Evolutionary conservation across 2,888 invertebrate genomes (phyloP).

Genomic region (Muscina levida): DNA sequence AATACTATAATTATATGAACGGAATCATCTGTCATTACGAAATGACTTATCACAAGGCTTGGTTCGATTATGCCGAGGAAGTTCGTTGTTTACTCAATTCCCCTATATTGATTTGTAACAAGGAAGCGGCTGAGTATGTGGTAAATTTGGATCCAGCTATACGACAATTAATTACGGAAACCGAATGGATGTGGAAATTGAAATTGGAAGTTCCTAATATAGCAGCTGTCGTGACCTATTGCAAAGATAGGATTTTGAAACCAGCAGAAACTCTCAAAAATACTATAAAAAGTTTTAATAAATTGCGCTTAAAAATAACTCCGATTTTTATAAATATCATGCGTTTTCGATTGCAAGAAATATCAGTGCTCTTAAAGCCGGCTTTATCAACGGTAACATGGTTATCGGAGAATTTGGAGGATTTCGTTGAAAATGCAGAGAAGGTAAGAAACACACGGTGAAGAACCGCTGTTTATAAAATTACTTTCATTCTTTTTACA

Average conservation of each 20-base stretch:
- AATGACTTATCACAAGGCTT: conserved; percentile 89
- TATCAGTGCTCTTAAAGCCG: conserved; percentile 87
- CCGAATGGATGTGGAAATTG: conserved; percentile 90
- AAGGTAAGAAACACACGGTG: conserved; percentile 82
- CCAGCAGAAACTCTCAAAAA: conserved; percentile 83
- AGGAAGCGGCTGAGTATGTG: conserved; percentile 84
- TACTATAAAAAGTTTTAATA: conserved; percentile 84
- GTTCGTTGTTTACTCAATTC: conserved; percentile 83
- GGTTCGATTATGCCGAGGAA: conserved; percentile 88
- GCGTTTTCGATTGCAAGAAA: conserved; percentile 84
- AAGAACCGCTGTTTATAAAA: no score
- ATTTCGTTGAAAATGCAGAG: conserved; percentile 80
- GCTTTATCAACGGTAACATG: conserved; percentile 90
- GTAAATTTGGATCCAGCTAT: conserved; percentile 88
- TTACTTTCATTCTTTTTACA: conserved; percentile 47
- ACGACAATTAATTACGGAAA: conserved; percentile 87
- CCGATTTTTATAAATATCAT: conserved; percentile 85
- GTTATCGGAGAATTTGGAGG: conserved; percentile 85
- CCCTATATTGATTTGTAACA: conserved; percentile 84
- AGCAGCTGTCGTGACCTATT: conserved; percentile 87
- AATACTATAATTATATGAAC: conserved; percentile 88
- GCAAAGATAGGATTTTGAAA: conserved; percentile 85
- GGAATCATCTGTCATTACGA: conserved; percentile 91
- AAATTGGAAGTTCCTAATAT: conserved; percentile 87
- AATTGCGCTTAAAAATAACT: conserved; percentile 80